phyloP scores from a whole-genome alignment of 2,113 vertebrate species.

The Tenebrosternarchus preto region DNA sequence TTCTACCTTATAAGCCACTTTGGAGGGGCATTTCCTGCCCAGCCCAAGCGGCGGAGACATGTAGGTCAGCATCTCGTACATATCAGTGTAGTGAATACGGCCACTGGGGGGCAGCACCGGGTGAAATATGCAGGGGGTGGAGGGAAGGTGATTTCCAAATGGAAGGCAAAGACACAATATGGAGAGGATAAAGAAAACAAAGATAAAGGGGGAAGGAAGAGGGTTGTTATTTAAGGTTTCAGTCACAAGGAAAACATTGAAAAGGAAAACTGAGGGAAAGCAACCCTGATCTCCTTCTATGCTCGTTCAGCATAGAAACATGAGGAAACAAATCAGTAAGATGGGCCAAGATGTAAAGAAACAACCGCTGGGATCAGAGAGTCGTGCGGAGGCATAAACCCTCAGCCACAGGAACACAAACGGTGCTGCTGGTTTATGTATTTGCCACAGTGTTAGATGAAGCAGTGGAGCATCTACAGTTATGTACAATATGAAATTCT shows the following conservation, averaged over 20 bases:
- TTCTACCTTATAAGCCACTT: constrained; percentile 99
- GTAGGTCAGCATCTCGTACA: constrained; percentile 99
- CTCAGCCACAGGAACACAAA: constrained; percentile 22
- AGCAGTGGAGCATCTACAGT: neutral
- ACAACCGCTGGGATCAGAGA: constrained; percentile 63
- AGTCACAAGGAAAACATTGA: constrained; percentile 63
- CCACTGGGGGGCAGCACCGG: constrained; percentile 78
- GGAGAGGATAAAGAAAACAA: constrained; percentile 40
- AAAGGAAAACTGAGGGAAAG: constrained; percentile 57
- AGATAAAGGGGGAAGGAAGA: constrained; percentile 64
- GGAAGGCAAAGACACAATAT: constrained; percentile 49
- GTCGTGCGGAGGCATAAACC: neutral
- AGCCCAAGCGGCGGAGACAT: constrained; percentile 99
- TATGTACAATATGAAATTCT: constrained; percentile 13
- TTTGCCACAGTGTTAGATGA: neutral
- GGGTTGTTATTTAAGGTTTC: constrained; percentile 70
- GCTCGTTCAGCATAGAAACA: constrained; percentile 75
- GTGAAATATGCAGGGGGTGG: constrained; percentile 64
- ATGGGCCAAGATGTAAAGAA: constrained; percentile 69
- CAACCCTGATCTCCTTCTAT: constrained; percentile 73
- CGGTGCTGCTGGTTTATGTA: neutral
- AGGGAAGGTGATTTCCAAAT: constrained; percentile 56
- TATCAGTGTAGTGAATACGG: constrained; percentile 99
- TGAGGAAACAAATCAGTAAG: constrained; percentile 58
- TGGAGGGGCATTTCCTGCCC: constrained; percentile 99